Evolutionary conservation across 2,797 vertebrate species (phyloP).

Genomic region (Apogon talboti): DNA sequence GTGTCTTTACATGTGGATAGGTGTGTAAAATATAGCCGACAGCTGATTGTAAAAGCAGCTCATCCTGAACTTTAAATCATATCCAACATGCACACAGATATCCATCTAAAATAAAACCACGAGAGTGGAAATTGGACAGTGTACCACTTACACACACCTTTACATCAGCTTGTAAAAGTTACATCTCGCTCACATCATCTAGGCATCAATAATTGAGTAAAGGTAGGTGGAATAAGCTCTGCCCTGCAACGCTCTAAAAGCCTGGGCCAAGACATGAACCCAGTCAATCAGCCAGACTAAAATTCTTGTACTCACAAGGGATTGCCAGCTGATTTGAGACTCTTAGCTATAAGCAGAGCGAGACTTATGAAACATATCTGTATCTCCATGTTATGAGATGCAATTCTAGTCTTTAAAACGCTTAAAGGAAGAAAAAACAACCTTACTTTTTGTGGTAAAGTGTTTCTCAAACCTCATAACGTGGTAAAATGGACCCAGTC

Average conservation of each 20-base stretch:
- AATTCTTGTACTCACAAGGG: conserved; percentile 48
- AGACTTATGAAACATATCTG: conserved; percentile 43
- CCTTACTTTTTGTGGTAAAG: conserved; percentile 9
- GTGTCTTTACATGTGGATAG: background rate
- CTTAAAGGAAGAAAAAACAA: conserved; percentile 5
- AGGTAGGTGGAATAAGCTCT: conserved; percentile 33
- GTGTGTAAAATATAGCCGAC: background rate
- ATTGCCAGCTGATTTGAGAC: conserved; percentile 34
- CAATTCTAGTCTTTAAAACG: conserved; percentile 22
- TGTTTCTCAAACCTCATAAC: conserved; percentile 41
- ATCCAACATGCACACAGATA: background rate
- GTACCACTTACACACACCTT: background rate
- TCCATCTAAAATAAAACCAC: background rate
- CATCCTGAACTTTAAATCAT: background rate
- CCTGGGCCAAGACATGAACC: conserved; percentile 35
- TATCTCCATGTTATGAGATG: conserved; percentile 21
- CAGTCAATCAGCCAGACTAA: conserved; percentile 61
- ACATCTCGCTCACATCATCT: conserved; percentile 25
- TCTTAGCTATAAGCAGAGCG: conserved; percentile 36
- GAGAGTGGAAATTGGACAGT: background rate
- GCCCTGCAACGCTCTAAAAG: conserved; percentile 39
- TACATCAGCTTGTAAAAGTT: background rate
- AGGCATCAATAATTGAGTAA: conserved; percentile 54
- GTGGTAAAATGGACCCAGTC: conserved; percentile 33
- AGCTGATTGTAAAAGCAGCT: background rate